phyloP scores from a whole-genome alignment of 2,113 vertebrate genomes.

The Etheostoma spectabile region DNA sequence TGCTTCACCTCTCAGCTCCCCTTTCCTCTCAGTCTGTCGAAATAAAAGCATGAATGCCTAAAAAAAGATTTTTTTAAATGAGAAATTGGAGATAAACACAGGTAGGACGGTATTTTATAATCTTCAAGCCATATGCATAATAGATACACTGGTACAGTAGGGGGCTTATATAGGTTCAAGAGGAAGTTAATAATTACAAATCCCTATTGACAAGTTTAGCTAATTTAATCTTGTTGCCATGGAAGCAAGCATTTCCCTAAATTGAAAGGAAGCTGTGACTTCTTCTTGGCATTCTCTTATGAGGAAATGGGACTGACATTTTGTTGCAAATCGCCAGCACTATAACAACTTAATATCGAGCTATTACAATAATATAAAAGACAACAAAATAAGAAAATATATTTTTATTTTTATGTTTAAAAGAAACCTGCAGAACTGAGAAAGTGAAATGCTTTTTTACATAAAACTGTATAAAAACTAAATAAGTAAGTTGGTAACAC shows the following conservation, averaged over 20 bases:
- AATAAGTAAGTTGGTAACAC: background rate
- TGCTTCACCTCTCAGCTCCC: too few species aligned
- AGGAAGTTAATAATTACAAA: background rate
- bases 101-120: too few species aligned
- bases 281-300: background rate
- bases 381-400: constrained; percentile 30
- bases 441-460: background rate
- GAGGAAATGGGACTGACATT: background rate
- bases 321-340: background rate
- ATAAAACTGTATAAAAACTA: constrained; percentile 4
- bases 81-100: too few species aligned
- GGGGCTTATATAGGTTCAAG: too few species aligned
- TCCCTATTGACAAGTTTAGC: background rate
- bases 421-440: background rate
- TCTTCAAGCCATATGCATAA: too few species aligned
- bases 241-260: background rate
- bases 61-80: too few species aligned
- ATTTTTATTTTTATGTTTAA: constrained; percentile 37
- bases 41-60: too few species aligned
- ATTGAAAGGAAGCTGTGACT: background rate
- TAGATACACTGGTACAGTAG: too few species aligned
- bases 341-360: background rate
- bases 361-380: background rate
- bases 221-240: background rate
- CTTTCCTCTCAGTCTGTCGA: too few species aligned